phyloP scores from a whole-genome alignment of 1,140 invertebrate genomes.

The Zaprionus kolodkinae region DNA sequence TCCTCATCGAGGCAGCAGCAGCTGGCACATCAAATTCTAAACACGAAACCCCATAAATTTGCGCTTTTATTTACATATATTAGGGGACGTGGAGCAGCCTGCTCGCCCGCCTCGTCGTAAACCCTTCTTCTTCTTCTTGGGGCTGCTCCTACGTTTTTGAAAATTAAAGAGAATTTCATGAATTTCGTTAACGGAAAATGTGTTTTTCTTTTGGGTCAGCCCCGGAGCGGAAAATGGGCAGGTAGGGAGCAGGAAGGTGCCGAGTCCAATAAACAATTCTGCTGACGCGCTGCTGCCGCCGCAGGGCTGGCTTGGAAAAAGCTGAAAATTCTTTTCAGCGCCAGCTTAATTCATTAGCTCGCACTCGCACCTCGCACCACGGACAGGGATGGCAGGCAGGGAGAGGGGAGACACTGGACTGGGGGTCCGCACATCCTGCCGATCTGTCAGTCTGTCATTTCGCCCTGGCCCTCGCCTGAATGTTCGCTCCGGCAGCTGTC shows the following conservation, averaged over 20 bases:
- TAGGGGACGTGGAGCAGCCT: conserved; percentile 37
- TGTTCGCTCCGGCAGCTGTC: neutral
- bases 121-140: conserved; percentile 13
- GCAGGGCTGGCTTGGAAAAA: conserved; percentile 35
- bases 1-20: conserved; percentile 16
- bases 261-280: conserved; percentile 68
- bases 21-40: conserved; percentile 67
- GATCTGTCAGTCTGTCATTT: conserved; percentile 46
- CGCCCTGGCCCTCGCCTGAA: neutral
- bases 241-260: neutral
- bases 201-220: conserved; percentile 20
- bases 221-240: neutral
- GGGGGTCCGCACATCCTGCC: conserved; percentile 24
- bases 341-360: conserved; percentile 73
- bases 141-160: conserved; percentile 18
- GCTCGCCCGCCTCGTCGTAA: neutral
- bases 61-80: conserved; percentile 77
- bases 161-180: conserved; percentile 55
- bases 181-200: conserved; percentile 26
- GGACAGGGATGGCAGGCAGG: no score
- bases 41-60: conserved; percentile 80
- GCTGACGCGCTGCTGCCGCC: conserved; percentile 49
- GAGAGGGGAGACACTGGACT: no score
- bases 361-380: conserved; percentile 1
- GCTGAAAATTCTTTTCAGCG: conserved; percentile 58